A percentile compares a stretch with the other conserved stretches of the same genome.
These are phyloP conservation scores for Montipora sp. DNA, from an alignment of 64 coral and sea anemone genomes.

Conservation along the genomic window DNA sequence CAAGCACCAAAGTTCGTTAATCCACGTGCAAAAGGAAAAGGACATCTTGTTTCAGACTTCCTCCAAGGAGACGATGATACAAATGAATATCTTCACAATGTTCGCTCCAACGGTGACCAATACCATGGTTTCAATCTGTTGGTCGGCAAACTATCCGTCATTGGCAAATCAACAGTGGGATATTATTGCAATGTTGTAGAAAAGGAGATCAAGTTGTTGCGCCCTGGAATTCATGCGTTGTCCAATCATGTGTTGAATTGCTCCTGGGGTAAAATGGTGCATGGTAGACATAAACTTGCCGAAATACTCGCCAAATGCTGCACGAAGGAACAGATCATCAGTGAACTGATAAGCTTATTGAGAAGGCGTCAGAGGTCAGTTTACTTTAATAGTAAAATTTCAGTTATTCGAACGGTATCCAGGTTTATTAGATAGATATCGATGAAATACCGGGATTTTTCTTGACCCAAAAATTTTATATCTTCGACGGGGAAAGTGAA, in stretches of 20 bases:
- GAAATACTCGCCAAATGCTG: constrained; percentile 51
- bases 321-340: constrained; percentile 61
- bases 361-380: constrained; percentile 70
- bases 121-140: constrained; percentile 94
- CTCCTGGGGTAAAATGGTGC: constrained; percentile 80
- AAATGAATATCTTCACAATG: constrained; percentile 40
- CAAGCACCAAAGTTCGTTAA: constrained; percentile 49
- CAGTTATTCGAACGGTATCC: too few species aligned
- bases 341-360: constrained; percentile 62
- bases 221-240: constrained; percentile 82
- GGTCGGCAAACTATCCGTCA: constrained; percentile 66
- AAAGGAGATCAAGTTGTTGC: constrained; percentile 43
- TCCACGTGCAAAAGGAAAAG: constrained; percentile 67
- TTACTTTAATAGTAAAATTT: too few species aligned
- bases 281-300: constrained; percentile 78
- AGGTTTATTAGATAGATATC: too few species aligned
- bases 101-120: constrained; percentile 39
- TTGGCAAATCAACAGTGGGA: constrained; percentile 51
- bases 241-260: constrained; percentile 82
- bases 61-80: constrained; percentile 65
- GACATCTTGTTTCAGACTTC: constrained; percentile 79
- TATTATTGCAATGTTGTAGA: constrained; percentile 90
- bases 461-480: too few species aligned
- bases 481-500: too few species aligned
- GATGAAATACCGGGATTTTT: too few species aligned